Evolutionary conservation across 1,140 invertebrate genomes (phyloP), one percentile per base, ranked within the genome.

Genomic region (Caenorhabditis elegans): DNA sequence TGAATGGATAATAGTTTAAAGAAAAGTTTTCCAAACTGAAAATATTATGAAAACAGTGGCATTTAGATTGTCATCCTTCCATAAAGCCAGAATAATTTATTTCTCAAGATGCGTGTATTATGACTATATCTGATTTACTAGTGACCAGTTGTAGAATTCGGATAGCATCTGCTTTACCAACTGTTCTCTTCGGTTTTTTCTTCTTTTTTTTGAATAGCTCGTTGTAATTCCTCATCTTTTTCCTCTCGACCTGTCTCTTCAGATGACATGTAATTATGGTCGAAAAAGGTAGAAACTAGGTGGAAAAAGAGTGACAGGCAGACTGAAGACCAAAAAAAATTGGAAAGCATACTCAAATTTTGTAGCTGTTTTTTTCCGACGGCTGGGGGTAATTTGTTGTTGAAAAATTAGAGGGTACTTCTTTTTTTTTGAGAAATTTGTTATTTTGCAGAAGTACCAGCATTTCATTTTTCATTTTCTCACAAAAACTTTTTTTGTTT

Each of bases 201-300:
- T 8, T 13, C 13, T 13, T 70, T 10, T 39, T 10, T 43, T 43
- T 15, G 39, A 43, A 15, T 70, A 39, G 31, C 34, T 43, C 19
- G 31, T 39, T 43, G 39, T 43, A 8, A 15, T 22, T 39, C 24
- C 11, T 26, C n/a, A 1, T 39, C n/a, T 39, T 39, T 22, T 70
- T 11, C n/a, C 34, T 70, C 60, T 70, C 60, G 31, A 39, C 34
- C 31, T 39, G 34, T 39, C 34, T 43, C 34, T 8, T 17, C 28
- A 31, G n/a, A 22, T 70, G 31, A 70, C 60, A 39, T 39, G 55
- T 60, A 60, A 60, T 60, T 60, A 60, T 28, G 55, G 55, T 60
- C 55, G 55, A 60, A 60, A 60, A 60, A 60, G n/a, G 39, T 8
- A 43, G 39, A 43, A 43, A 43, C 39, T 5, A 15, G 4, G 28